Percentiles rank a stretch among this genome's conserved stretches.
These are phyloP conservation scores for Scaptomyza caliginosa DNA, from an alignment of 2,888 invertebrate genomes.

Conservation along the genomic window DNA sequence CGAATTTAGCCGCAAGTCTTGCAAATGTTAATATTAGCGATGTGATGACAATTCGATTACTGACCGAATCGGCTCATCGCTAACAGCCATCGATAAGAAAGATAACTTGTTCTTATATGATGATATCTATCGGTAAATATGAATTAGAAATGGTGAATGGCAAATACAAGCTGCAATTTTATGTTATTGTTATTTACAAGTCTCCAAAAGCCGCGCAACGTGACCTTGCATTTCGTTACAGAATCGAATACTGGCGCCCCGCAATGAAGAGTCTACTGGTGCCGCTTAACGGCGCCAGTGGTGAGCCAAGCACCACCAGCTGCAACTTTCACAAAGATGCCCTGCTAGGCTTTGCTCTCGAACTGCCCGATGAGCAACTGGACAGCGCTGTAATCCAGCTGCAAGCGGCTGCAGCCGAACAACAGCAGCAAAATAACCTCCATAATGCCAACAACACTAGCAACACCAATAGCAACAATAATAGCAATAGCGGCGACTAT, in stretches of 20 bases:
- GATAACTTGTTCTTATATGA: not conserved
- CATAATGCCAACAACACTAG: conserved; percentile 6
- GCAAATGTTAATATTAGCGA: conserved; percentile 33
- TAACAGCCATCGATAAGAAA: conserved; percentile 6
- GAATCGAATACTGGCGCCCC: not conserved
- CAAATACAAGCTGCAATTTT: conserved; percentile 22
- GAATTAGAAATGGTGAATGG: conserved; percentile 47
- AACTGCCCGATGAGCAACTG: conserved; percentile 49
- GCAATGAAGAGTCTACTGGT: conserved; percentile 47
- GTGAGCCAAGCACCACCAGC: conserved; percentile 19
- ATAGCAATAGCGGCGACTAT: conserved; percentile 33
- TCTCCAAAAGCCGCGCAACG: conserved; percentile 18
- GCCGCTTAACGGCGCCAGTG: conserved; percentile 31
- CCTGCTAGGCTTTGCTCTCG: conserved; percentile 39
- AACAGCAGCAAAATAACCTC: conserved; percentile 23
- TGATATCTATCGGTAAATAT: not conserved
- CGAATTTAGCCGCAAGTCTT: conserved; percentile 24
- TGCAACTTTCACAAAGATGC: conserved; percentile 50
- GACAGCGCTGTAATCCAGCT: conserved; percentile 52
- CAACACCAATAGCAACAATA: conserved; percentile 17
- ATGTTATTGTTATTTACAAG: conserved; percentile 20
- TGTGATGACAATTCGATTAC: conserved; percentile 11
- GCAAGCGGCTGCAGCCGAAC: conserved; percentile 51
- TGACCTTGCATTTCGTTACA: conserved; percentile 13
- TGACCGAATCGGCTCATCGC: conserved; percentile 3